Evolutionary conservation across 2,888 invertebrate genomes (phyloP), one percentile per base, ranked within the genome.

Genomic region (Macropis europaea): DNA sequence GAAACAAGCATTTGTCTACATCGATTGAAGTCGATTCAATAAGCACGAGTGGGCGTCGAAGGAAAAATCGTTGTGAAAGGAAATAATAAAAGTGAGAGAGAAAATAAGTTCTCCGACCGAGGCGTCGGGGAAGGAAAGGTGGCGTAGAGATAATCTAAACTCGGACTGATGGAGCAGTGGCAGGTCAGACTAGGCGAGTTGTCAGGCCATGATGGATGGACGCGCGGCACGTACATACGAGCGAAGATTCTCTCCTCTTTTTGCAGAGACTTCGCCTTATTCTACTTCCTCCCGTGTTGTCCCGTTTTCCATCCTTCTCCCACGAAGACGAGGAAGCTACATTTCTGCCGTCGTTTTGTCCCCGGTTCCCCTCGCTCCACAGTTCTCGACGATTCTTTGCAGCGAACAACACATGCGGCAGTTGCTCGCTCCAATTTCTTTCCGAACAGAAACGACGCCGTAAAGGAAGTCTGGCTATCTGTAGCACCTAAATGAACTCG

Each of bases 161-260:
- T 75, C 67, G 76, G 67, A 59, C 75, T 80, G 86, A 86, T 85
- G 81, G 82, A 82, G 80, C 79, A 81, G 67, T 76, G 81, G 80
- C 82, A 81, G 80, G 76, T 81, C 68, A 71, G 80, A 71, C 77
- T 79, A 74, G 83, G 67, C 69, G 73, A 63, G 73, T 76, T 82
- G 84, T 85, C 84, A 73, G 81, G 54, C 34, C 73, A 78, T 86
- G 85, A 86, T 86, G 79, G 83, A 86, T 86, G 84, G 76, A 81
- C 67, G 74, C 61, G 48, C 30, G 50, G 70, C 86, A 84, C 79
- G 81, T 83, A 84, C 79, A 80, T 83, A 78, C 77, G 64, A 40
- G 28, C 68, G 73, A 81, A 73, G 63, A 78, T 68, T 79, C 79
- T 50, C 70, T 69, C 61, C 59, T 53, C 70, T 69, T 77, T 77